Percentiles rank a stretch among this genome's conserved stretches.
phyloP scores from a whole-genome alignment of 2,797 vertebrate genomes.

The Coendou prehensilis region DNA sequence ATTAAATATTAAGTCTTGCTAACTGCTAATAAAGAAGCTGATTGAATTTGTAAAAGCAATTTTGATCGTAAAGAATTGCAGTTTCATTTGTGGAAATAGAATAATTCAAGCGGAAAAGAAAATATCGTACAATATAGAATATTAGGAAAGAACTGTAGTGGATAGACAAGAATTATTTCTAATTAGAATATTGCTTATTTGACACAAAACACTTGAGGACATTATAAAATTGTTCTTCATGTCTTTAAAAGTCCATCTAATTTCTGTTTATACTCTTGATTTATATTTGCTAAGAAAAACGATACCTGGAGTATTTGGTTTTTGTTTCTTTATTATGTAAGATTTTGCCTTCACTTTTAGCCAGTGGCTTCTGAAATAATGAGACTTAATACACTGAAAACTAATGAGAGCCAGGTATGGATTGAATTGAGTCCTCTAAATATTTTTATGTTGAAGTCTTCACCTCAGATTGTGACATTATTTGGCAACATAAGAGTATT shows the following conservation, averaged over 20 bases:
- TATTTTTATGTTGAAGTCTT: not conserved
- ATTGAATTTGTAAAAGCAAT: not conserved
- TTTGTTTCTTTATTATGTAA: slow-evolving; percentile 18
- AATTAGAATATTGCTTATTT: slow-evolving; percentile 41
- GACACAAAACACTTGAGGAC: not conserved
- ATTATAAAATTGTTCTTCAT: not conserved
- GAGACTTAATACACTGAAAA: not conserved
- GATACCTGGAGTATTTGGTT: not conserved
- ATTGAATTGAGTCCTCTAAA: not conserved
- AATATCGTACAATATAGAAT: slow-evolving; percentile 26
- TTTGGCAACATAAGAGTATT: not conserved
- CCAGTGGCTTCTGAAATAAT: not conserved
- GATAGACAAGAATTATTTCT: slow-evolving; percentile 6
- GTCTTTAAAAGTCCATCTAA: not conserved
- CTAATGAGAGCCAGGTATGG: not conserved
- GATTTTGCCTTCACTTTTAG: not conserved
- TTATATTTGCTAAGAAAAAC: not conserved
- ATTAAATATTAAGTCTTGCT: slow-evolving; percentile 40
- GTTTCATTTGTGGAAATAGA: slow-evolving; percentile 2
- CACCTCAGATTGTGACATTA: not conserved
- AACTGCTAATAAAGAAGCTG: not conserved
- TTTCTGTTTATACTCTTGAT: not conserved
- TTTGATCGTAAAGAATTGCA: slow-evolving; percentile 5
- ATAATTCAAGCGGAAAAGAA: slow-evolving; percentile 8
- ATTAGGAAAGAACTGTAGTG: not conserved